Conservation (phyloP, 2,797 vertebrate species). For the Gastrophryne carolinensis region DNA sequence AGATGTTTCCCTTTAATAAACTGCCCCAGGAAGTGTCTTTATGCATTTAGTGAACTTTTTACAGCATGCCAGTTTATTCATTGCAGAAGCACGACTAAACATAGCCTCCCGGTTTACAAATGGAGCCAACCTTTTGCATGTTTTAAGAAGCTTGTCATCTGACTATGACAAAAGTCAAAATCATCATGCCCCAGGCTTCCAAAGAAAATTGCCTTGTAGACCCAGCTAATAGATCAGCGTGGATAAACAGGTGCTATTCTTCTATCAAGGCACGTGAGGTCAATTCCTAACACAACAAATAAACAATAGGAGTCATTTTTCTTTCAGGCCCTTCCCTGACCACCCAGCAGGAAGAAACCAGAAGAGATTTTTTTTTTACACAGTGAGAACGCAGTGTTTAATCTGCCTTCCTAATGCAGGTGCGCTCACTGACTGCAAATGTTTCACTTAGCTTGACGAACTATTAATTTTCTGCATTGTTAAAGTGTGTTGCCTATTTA, state of each 20-base stretch:
- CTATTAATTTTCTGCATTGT: constrained; percentile 54
- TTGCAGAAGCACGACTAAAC: not conserved
- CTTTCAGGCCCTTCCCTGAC: constrained; percentile 70
- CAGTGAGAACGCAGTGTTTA: constrained; percentile 37
- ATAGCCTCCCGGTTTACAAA: not conserved
- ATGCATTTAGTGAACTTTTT: no score
- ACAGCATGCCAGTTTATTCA: not conserved
- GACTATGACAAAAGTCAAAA: not conserved
- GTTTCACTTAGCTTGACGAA: constrained; percentile 35
- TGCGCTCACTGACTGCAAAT: constrained; percentile 34
- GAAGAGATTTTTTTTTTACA: constrained; percentile 29
- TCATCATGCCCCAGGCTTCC: not conserved
- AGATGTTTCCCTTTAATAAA: no score
- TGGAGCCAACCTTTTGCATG: not conserved
- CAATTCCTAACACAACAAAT: constrained; percentile 59
- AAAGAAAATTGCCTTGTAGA: constrained; percentile 12
- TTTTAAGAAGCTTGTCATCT: not conserved
- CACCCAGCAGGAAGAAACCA: constrained; percentile 64
- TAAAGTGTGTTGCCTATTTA: constrained; percentile 53
- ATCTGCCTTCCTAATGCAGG: constrained; percentile 51
- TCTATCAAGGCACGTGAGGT: constrained; percentile 67
- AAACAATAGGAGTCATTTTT: constrained; percentile 71
- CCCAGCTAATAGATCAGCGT: constrained; percentile 44
- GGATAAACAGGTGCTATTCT: constrained; percentile 68
- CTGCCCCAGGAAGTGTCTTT: no score